Percentiles rank a stretch among this genome's conserved stretches.
Conservation (phyloP, 2,888 invertebrate species). For the Polymixis flavicincta region DNA sequence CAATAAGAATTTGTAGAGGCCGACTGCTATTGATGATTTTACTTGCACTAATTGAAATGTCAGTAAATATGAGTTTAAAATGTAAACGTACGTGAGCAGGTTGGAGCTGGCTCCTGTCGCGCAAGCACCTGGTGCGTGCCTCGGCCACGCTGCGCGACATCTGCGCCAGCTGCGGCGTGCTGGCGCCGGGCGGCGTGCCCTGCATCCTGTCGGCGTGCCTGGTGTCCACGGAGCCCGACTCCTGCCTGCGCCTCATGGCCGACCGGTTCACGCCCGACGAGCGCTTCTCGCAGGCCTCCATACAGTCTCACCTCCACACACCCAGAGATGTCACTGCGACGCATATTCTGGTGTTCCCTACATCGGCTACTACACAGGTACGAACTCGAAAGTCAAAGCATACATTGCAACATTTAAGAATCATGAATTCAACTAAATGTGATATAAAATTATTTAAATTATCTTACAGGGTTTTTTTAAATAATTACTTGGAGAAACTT, state of each 20-base stretch:
- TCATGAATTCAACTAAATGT: neutral
- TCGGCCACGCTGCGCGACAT: slow-evolving; percentile 97
- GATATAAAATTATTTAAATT: neutral
- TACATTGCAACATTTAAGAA: neutral
- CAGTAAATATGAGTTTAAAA: neutral
- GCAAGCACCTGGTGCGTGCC: slow-evolving; percentile 96
- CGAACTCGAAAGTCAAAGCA: neutral
- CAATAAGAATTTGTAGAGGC: no score
- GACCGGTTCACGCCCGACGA: slow-evolving; percentile 99
- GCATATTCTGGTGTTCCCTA: slow-evolving; percentile 99
- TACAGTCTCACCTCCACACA: slow-evolving; percentile 97
- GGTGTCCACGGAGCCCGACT: slow-evolving; percentile 98
- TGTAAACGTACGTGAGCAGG: slow-evolving; percentile 79
- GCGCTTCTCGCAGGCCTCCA: slow-evolving; percentile 96
- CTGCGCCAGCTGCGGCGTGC: slow-evolving; percentile 96
- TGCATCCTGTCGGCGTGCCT: slow-evolving; percentile 99
- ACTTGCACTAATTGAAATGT: neutral
- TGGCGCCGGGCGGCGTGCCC: slow-evolving; percentile 96
- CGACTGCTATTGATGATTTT: no score
- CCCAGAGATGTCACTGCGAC: slow-evolving; percentile 99
- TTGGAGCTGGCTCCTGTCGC: slow-evolving; percentile 98
- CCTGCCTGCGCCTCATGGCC: slow-evolving; percentile 96
- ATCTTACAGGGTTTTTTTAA: neutral
- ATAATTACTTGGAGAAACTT: neutral
- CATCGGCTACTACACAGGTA: slow-evolving; percentile 97